Evolutionary conservation across 1,140 invertebrate genomes (phyloP).

Genomic region (Sinella curviseta): DNA sequence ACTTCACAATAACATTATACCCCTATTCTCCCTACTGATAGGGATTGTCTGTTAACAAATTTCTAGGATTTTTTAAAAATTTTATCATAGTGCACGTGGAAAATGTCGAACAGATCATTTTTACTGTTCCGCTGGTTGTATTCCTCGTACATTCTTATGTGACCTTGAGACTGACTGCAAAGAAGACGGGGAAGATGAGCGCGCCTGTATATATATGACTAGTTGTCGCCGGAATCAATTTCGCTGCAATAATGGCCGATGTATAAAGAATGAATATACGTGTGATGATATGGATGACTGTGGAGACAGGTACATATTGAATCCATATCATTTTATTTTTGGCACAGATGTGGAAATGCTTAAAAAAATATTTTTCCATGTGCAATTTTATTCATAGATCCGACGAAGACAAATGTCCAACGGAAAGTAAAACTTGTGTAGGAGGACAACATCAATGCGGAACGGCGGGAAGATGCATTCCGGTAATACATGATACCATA

Average conservation of each 20-base stretch:
- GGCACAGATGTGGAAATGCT: no score
- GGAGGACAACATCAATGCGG: neutral
- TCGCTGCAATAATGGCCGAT: conserved; percentile 19
- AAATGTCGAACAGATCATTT: conserved; percentile 13
- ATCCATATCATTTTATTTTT: no score
- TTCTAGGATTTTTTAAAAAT: neutral
- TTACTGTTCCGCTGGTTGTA: conserved; percentile 9
- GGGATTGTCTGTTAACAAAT: neutral
- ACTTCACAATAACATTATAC: neutral
- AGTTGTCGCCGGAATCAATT: neutral
- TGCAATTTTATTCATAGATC: neutral
- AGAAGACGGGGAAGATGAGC: neutral
- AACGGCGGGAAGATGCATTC: neutral
- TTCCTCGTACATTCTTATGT: neutral
- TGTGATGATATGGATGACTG: conserved; percentile 15
- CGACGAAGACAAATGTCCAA: conserved; percentile 9
- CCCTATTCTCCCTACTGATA: neutral
- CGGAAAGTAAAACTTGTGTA: neutral
- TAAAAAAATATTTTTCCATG: neutral
- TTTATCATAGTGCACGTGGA: neutral
- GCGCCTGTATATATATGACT: neutral
- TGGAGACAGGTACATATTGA: neutral
- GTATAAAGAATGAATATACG: neutral
- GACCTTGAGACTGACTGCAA: neutral
- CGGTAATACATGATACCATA: neutral